Base-by-base conservation (phyloP, 64 coral and sea anemone genomes). In the Cladopsammia gracilis region DNA sequence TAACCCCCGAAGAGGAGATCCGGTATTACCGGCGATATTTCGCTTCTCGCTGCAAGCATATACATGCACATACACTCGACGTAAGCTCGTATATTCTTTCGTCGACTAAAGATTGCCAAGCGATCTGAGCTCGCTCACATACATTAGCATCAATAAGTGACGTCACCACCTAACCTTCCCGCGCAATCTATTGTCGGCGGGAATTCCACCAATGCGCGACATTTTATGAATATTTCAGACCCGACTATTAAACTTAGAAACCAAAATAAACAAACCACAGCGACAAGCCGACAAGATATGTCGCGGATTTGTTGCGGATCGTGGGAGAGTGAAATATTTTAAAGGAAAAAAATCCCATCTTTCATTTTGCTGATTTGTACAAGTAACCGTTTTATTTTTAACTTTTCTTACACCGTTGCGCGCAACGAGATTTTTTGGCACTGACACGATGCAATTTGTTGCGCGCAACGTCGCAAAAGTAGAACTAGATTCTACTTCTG, bases 21-120 rank as follows among this genome's bases (percentile, higher is more conserved):
- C 62, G 80, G 80, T 83, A 67, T 67, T 49, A 83, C 61, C 80
- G 80, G 59, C 66, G 80, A 83, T 67, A 67, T 67, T 67, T 64
- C 62, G 66, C 11, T 64, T 20, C 8, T 83, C 43, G 18, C 3
- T 23, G 43, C 43, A 25, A 83, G 61, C 61, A 83, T 44, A 83
- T 46, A 46, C 18, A 75, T 48, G 6, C n/a, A 64, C 43, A 68
- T 43, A 66, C 58, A 34, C 58, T 82, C 78, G 18, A 82, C 0
- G 45, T 13, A 45, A 75, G 12, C 7, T 49, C 18, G 4, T 48
- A 50, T 23, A 49, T 49, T 24, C 80, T 65, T 22, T 18, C 19
- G 10, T 67, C 20, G 62, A 34, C 20, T 83, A 9, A 24, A 20
- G 80, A 66, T 83, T 45, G 46, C 60, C 45, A 47, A 49, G 45